These are phyloP conservation scores for Beroe ovata DNA, from an alignment of 37 sponge, comb jelly and placozoan species.

Conservation along the genomic window DNA sequence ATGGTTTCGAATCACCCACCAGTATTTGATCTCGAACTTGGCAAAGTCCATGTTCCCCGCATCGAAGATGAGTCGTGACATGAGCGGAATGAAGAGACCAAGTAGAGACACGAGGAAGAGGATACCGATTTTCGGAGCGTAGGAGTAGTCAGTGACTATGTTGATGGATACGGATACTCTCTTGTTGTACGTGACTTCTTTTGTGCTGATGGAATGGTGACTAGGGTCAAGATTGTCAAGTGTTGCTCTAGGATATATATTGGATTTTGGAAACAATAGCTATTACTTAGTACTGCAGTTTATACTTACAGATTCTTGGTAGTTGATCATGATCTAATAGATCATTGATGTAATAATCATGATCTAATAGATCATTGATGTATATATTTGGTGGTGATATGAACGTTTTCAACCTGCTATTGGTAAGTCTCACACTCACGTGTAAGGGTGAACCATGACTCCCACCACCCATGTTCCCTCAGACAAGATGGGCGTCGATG, in stretches of 20 bases:
- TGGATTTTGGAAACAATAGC: too few relatives aligned
- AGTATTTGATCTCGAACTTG: constrained; percentile 7
- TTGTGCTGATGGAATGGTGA: not conserved
- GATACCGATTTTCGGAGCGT: not conserved
- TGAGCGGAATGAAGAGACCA: constrained; percentile 11
- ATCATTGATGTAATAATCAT: too few relatives aligned
- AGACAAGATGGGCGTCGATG: not conserved
- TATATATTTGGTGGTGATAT: too few relatives aligned
- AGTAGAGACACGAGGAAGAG: constrained; percentile 3
- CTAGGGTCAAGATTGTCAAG: too few relatives aligned
- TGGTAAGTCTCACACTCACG: too few relatives aligned
- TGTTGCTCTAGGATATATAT: too few relatives aligned
- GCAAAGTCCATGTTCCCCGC: not conserved
- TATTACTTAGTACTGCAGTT: too few relatives aligned
- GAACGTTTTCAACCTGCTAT: too few relatives aligned
- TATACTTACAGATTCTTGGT: too few relatives aligned
- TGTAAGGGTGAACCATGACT: not conserved
- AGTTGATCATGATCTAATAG: too few relatives aligned
- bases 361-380: too few relatives aligned
- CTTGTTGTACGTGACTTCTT: not conserved
- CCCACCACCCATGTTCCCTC: not conserved
- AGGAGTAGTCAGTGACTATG: constrained; percentile 5
- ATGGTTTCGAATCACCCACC: too few relatives aligned
- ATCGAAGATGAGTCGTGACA: constrained; percentile 14
- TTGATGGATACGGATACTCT: not conserved